Evolutionary conservation across 2,113 vertebrate species (phyloP).

Genomic region (Halcyon malimbica): DNA sequence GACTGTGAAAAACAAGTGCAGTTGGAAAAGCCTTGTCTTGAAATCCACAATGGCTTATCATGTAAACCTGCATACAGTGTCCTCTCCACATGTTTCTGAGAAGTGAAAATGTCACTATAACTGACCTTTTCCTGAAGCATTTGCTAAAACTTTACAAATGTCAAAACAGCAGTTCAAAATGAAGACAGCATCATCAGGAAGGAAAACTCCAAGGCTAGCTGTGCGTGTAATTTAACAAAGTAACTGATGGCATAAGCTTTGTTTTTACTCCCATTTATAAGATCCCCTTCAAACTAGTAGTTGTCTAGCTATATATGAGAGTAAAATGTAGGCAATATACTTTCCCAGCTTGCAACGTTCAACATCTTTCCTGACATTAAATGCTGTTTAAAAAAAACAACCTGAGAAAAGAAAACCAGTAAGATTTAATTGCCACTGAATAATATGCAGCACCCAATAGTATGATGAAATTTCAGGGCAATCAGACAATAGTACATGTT

Average conservation of each 20-base stretch:
- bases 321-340: neutral
- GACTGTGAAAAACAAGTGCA: neutral
- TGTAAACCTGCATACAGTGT: conserved; percentile 33
- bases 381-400: neutral
- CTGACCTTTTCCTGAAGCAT: conserved; percentile 70
- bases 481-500: neutral
- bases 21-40: neutral
- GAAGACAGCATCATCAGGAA: conserved; percentile 41
- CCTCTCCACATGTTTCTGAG: conserved; percentile 52
- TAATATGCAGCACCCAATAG: neutral
- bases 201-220: conserved; percentile 31
- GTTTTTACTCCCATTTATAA: neutral
- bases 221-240: conserved; percentile 19
- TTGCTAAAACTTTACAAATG: conserved; percentile 70
- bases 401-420: neutral
- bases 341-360: neutral
- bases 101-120: conserved; percentile 61
- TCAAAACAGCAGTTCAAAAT: conserved; percentile 58
- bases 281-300: neutral
- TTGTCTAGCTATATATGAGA: neutral
- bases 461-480: neutral
- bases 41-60: neutral
- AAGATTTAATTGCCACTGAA: neutral
- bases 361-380: neutral
- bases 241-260: neutral